Conservation (phyloP, 2,113 vertebrate genomes). For the Coracopsis vasa region DNA sequence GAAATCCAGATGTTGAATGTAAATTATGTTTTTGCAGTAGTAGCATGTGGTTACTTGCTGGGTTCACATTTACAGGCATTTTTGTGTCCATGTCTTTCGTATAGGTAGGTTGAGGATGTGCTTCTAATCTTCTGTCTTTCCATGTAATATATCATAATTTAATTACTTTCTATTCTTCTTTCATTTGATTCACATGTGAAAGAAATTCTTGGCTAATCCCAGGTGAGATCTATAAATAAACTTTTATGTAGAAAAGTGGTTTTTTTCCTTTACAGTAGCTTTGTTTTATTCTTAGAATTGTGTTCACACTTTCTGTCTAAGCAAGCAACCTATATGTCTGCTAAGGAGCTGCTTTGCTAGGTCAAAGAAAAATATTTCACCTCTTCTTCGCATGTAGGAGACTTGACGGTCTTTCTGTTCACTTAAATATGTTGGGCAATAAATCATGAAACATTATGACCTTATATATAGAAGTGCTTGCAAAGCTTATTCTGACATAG, state of each 20-base stretch:
- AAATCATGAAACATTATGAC: not conserved
- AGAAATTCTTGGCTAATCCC: slow-evolving; percentile 1
- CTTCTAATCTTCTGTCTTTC: not conserved
- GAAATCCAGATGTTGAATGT: slow-evolving; percentile 17
- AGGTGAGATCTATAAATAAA: slow-evolving; percentile 20
- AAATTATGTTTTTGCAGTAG: not conserved
- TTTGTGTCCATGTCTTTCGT: not conserved
- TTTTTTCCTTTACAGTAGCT: not conserved
- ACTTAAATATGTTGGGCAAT: not conserved
- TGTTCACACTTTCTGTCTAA: not conserved
- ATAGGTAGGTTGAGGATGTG: slow-evolving; percentile 19
- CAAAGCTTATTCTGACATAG: not conserved
- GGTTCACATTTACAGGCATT: not conserved
- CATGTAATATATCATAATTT: slow-evolving; percentile 29
- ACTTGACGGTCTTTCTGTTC: not conserved
- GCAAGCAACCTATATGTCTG: not conserved
- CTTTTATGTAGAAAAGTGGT: not conserved
- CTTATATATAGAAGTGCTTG: not conserved
- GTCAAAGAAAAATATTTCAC: not conserved
- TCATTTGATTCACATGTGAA: slow-evolving; percentile 19
- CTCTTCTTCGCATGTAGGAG: not conserved
- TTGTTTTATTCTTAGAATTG: not conserved
- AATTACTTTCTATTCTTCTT: slow-evolving; percentile 8
- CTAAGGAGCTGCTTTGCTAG: not conserved
- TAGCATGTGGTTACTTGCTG: slow-evolving; percentile 21